Evolutionary conservation across 1,140 invertebrate species (phyloP), one percentile per base, ranked within the genome.

Genomic region (Drosophila jambulina): DNA sequence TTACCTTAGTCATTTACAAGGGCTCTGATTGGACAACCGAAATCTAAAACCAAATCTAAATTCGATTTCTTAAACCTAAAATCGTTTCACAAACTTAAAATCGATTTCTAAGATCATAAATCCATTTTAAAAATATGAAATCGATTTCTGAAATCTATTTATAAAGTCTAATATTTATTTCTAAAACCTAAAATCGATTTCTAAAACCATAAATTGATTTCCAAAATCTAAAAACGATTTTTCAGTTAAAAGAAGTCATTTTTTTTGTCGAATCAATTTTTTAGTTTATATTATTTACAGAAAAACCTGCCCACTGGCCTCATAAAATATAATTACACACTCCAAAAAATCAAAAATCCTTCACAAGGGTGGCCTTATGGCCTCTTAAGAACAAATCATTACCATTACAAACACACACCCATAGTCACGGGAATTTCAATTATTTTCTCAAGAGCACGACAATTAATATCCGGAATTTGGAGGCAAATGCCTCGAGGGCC

Each of bases 401-500:
- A 8, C 12, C 27, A 32, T 51, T 32, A 19, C n/a, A 12, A 10
- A 32, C 45, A 46, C 45, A 25, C 27, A 29, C 17, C 5, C 17
- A 29, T n/a, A 32, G 12, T 19, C 27, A 13, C 12, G 10, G n/a
- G 27, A 43, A 59, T 51, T 78, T 29, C 49, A 67, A 76, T 75
- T 53, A 65, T 29, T 42, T 45, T 57, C 53, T 80, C 34, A 63
- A 80, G 77, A 42, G 49, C 27, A 15, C 17, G 38, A 21, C 38
- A 75, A 62, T 76, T 62, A 81, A 81, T 67, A 57, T 71, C 57
- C 72, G 65, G 45, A n/a, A 21, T 43, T 49, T 19, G 29, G 12
- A 40, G 29, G n/a, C 21, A 34, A 21, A 61, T 32, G 58, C 58
- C 58, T 13, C 21, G 29, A 27, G 58, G 43, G 27, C 6, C 29